A percentile compares a stretch with the other conserved stretches of the same genome.
Conservation (phyloP, 2,797 vertebrate species). For the Micromesistius poutassou region DNA sequence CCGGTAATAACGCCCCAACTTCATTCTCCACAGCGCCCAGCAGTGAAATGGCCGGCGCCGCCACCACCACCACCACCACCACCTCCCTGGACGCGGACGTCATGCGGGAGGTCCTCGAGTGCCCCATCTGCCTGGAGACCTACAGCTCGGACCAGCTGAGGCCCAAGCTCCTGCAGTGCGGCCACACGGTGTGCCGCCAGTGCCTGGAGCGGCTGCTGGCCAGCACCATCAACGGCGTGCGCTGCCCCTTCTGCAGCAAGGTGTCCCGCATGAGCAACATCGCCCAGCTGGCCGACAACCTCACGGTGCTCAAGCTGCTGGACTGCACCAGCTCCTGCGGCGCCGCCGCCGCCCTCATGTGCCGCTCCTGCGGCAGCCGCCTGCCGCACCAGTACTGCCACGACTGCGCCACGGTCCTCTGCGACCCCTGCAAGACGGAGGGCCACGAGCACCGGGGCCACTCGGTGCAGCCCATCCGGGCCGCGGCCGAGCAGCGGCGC, state of each 20-base stretch:
- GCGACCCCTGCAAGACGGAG: constrained; percentile 82
- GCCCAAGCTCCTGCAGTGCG: constrained; percentile 94
- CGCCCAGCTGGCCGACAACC: constrained; percentile 89
- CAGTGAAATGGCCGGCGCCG: constrained; percentile 68
- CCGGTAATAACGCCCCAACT: not conserved
- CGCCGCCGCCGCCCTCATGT: constrained; percentile 84
- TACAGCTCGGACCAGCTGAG: constrained; percentile 89
- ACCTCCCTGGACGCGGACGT: constrained; percentile 87
- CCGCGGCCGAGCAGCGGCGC: constrained; percentile 85
- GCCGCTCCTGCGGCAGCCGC: constrained; percentile 84
- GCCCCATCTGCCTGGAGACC: constrained; percentile 96
- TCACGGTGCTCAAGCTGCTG: constrained; percentile 93
- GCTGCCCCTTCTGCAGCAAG: constrained; percentile 96
- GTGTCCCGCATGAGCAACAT: constrained; percentile 89
- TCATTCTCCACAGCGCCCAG: constrained; percentile 15
- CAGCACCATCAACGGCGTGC: constrained; percentile 91
- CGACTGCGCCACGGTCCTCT: constrained; percentile 81
- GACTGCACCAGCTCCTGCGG: constrained; percentile 83
- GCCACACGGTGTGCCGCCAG: constrained; percentile 91
- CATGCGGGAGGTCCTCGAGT: constrained; percentile 92
- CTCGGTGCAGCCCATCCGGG: constrained; percentile 77
- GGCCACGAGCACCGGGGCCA: constrained; percentile 80
- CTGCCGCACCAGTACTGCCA: constrained; percentile 88
- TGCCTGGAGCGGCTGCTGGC: constrained; percentile 95
- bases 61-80: constrained; percentile 68